These are phyloP conservation scores for Nephrotoma flavescens DNA, from an alignment of 2,888 invertebrate genomes.

Conservation along the genomic window DNA sequence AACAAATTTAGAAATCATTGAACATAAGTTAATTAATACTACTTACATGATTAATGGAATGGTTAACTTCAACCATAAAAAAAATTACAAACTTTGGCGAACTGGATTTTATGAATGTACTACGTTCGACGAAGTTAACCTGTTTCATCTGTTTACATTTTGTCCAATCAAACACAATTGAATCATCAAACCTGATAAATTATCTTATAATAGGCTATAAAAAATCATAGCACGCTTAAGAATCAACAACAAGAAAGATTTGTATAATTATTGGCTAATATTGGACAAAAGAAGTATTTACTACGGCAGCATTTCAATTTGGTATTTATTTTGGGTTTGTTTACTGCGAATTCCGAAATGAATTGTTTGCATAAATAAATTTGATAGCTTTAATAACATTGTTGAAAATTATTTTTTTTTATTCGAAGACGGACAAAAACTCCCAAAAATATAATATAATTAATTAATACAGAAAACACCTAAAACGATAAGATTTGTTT, in stretches of 20 bases:
- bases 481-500: neutral
- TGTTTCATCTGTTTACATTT: neutral
- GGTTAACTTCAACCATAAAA: too few relatives aligned
- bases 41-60: too few relatives aligned
- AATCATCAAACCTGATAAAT: neutral
- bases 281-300: neutral
- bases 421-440: neutral
- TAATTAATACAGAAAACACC: too few relatives aligned
- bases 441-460: too few relatives aligned
- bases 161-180: neutral
- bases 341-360: neutral
- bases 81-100: too few relatives aligned
- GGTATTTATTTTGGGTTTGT: neutral
- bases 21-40: too few relatives aligned
- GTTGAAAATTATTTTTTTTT: neutral
- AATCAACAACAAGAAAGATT: neutral
- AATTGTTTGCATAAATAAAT: neutral
- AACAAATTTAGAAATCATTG: too few relatives aligned
- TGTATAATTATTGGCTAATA: neutral
- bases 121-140: neutral
- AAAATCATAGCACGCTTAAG: neutral
- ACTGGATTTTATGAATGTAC: too few relatives aligned
- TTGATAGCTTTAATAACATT: neutral
- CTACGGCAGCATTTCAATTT: neutral
- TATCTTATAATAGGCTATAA: neutral